Evolutionary conservation across 1,140 invertebrate species (phyloP).

Genomic region (Bombyx mori): DNA sequence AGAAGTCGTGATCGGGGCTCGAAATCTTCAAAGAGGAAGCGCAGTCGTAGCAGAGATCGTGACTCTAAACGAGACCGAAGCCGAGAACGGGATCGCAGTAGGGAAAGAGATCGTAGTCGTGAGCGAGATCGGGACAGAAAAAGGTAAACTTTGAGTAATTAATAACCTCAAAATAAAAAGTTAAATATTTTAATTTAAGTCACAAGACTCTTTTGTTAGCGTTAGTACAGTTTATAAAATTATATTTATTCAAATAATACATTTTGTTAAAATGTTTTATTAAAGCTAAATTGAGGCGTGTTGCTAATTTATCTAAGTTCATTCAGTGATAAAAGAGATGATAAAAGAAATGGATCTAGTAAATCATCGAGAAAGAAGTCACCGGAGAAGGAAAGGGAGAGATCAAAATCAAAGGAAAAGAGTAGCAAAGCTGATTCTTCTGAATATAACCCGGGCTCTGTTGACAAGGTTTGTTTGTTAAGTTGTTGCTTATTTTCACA

Average conservation of each 20-base stretch:
- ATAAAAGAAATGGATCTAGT: constrained; percentile 59
- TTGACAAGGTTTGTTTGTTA: constrained; percentile 76
- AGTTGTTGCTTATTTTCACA: neutral
- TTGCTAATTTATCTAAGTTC: constrained; percentile 7
- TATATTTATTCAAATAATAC: no score
- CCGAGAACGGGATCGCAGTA: constrained; percentile 49
- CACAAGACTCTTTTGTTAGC: no score
- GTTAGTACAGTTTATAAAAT: no score
- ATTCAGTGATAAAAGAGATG: constrained; percentile 59
- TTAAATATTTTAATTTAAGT: no score
- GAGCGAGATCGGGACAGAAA: constrained; percentile 63
- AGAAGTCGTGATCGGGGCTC: constrained; percentile 74
- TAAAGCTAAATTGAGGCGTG: no score
- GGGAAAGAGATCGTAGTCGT: constrained; percentile 30
- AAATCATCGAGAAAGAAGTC: constrained; percentile 60
- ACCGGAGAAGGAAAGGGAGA: constrained; percentile 62
- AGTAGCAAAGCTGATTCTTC: constrained; percentile 74
- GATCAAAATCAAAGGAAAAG: constrained; percentile 71
- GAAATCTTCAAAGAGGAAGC: constrained; percentile 64
- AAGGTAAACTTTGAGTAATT: constrained; percentile 32
- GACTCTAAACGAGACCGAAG: constrained; percentile 63
- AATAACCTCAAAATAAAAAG: neutral
- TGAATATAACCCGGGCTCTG: constrained; percentile 80
- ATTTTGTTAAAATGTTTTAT: constrained; percentile 9
- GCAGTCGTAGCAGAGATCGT: constrained; percentile 66